phyloP scores from a whole-genome alignment of 2,888 invertebrate species.

The Quadroppia sp. region DNA sequence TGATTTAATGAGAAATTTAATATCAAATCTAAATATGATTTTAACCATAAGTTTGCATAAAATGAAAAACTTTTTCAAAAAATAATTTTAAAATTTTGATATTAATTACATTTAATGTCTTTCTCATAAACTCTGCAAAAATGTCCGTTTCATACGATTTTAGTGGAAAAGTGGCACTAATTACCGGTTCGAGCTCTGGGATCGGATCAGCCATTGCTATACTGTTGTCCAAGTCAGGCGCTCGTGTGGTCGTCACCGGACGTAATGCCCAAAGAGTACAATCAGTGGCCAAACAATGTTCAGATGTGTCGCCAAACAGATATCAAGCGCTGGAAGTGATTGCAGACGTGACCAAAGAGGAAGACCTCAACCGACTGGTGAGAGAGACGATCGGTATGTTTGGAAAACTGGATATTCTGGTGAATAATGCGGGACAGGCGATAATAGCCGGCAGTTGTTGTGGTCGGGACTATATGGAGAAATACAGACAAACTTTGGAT shows the following conservation, averaged over 20 bases:
- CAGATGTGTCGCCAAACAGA: not conserved
- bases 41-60: too few relatives aligned
- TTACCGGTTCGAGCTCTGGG: not conserved
- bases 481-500: not conserved
- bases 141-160: too few relatives aligned
- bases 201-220: not conserved
- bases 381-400: not conserved
- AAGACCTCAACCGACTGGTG: not conserved
- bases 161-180: constrained; percentile 7
- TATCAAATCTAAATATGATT: too few relatives aligned
- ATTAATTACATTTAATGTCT: too few relatives aligned
- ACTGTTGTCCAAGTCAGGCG: not conserved
- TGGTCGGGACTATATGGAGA: not conserved
- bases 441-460: too few relatives aligned
- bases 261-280: not conserved
- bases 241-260: constrained; percentile 15
- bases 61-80: too few relatives aligned
- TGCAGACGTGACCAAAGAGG: constrained; percentile 28
- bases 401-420: constrained; percentile 30
- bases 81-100: too few relatives aligned
- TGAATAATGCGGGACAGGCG: constrained; percentile 1
- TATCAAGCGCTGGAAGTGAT: constrained; percentile 9
- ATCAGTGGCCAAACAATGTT: not conserved
- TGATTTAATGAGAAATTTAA: too few relatives aligned
- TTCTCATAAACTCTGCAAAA: too few relatives aligned